phyloP scores from a whole-genome alignment of 2,888 invertebrate genomes.

The Actias luna region DNA sequence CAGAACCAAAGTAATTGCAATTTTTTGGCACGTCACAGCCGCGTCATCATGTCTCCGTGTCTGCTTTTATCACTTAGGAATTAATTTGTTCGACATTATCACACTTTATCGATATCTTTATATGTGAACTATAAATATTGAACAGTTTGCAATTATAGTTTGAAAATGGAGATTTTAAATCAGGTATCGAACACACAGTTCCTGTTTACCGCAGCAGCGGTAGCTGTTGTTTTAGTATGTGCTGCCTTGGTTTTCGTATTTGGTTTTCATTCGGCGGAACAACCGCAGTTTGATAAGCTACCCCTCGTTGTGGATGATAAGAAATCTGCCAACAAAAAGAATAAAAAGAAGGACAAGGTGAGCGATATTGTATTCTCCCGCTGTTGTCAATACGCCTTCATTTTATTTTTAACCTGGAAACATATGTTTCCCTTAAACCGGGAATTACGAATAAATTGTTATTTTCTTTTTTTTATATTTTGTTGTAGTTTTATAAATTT shows the following conservation, averaged over 20 bases:
- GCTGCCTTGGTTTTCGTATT: conserved; percentile 89
- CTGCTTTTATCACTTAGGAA: conserved; percentile 78
- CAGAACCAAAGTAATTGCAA: conserved; percentile 44
- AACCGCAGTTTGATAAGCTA: conserved; percentile 90
- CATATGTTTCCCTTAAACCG: conserved; percentile 59
- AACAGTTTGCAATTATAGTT: conserved; percentile 50
- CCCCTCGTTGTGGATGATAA: conserved; percentile 84
- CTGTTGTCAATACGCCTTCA: conserved; percentile 58
- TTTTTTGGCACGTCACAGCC: conserved; percentile 85
- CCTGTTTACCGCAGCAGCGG: conserved; percentile 80
- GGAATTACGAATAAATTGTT: conserved; percentile 29
- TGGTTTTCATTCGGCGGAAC: conserved; percentile 90
- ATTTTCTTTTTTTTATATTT: conserved; percentile 11
- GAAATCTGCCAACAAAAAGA: conserved; percentile 85
- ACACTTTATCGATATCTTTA: conserved; percentile 72
- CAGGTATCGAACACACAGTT: conserved; percentile 82
- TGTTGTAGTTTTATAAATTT: not conserved
- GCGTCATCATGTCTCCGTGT: conserved; percentile 85
- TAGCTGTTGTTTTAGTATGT: conserved; percentile 85
- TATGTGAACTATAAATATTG: conserved; percentile 69
- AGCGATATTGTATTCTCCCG: conserved; percentile 44
- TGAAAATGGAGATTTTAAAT: conserved; percentile 82
- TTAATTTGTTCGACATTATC: conserved; percentile 78
- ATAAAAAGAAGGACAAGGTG: conserved; percentile 87
- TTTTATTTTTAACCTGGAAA: conserved; percentile 78